A percentile compares a stretch with the other conserved stretches of the same genome.
Evolutionary conservation across 1,140 invertebrate genomes (phyloP).

Genomic region (Hylaeus anthracinus): DNA sequence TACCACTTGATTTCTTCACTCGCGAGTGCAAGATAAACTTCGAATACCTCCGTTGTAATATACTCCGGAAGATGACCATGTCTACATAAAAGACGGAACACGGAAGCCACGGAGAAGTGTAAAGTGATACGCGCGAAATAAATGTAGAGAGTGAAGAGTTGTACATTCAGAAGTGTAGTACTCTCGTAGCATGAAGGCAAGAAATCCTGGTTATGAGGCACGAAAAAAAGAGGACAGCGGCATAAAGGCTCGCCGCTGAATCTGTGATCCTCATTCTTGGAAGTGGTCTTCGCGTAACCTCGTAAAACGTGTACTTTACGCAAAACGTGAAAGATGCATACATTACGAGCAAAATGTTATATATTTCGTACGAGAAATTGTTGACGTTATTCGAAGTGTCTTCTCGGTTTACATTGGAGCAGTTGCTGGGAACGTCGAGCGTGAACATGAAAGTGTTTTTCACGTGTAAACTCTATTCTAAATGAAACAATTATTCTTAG

Average conservation of each 20-base stretch:
- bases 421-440: neutral
- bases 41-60: no score
- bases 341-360: neutral
- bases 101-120: neutral
- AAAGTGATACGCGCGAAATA: neutral
- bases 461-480: no score
- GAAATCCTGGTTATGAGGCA: slow-evolving; percentile 5
- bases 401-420: neutral
- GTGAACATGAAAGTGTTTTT: neutral
- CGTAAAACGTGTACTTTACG: neutral
- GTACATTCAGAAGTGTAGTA: neutral
- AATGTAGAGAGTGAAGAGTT: neutral
- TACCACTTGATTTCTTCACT: no score
- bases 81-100: neutral
- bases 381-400: neutral
- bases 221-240: neutral
- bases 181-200: neutral
- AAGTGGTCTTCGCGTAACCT: neutral
- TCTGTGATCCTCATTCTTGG: slow-evolving; percentile 6
- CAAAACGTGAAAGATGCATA: neutral
- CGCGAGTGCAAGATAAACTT: no score
- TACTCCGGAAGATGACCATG: neutral
- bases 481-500: no score
- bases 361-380: neutral
- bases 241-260: neutral